Percentiles rank a stretch among this genome's conserved stretches.
phyloP scores from a whole-genome alignment of 2,888 invertebrate genomes.

The Ophraella communa region DNA sequence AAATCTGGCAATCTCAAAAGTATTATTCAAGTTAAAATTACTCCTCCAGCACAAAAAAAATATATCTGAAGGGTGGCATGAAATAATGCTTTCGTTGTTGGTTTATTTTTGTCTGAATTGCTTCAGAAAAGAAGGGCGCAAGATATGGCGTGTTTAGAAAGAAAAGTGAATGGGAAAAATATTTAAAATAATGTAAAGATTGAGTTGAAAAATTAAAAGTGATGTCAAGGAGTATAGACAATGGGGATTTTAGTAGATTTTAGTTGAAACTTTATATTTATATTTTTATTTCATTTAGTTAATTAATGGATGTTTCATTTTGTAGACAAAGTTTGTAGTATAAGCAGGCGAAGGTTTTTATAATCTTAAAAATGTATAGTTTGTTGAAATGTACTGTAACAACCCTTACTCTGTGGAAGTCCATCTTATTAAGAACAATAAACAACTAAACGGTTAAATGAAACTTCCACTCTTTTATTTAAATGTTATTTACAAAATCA shows the following conservation, averaged over 20 bases:
- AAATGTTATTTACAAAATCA: too few relatives aligned
- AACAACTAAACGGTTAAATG: too few relatives aligned
- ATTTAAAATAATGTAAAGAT: slow-evolving; percentile 50
- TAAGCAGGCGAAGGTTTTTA: too few relatives aligned
- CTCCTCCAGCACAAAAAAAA: slow-evolving; percentile 47
- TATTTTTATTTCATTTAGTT: too few relatives aligned
- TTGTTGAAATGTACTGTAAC: too few relatives aligned
- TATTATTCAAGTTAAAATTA: slow-evolving; percentile 53
- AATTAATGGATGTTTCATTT: too few relatives aligned
- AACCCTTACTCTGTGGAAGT: too few relatives aligned
- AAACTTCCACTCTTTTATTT: too few relatives aligned
- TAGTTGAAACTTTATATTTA: too few relatives aligned
- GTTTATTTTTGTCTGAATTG: slow-evolving; percentile 54
- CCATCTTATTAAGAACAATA: too few relatives aligned
- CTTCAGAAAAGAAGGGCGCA: slow-evolving; percentile 35
- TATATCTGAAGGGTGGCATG: slow-evolving; percentile 48
- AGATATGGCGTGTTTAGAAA: slow-evolving; percentile 24
- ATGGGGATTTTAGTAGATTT: slow-evolving; percentile 30
- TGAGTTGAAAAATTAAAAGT: slow-evolving; percentile 50
- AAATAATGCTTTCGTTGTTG: slow-evolving; percentile 48
- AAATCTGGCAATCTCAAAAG: slow-evolving; percentile 45
- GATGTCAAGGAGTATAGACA: slow-evolving; percentile 29
- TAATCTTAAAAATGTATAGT: too few relatives aligned
- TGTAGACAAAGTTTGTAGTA: too few relatives aligned
- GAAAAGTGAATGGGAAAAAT: slow-evolving; percentile 37